These are phyloP conservation scores for Stenotaenia linearis DNA, from an alignment of 2,888 invertebrate species.

Conservation along the genomic window DNA sequence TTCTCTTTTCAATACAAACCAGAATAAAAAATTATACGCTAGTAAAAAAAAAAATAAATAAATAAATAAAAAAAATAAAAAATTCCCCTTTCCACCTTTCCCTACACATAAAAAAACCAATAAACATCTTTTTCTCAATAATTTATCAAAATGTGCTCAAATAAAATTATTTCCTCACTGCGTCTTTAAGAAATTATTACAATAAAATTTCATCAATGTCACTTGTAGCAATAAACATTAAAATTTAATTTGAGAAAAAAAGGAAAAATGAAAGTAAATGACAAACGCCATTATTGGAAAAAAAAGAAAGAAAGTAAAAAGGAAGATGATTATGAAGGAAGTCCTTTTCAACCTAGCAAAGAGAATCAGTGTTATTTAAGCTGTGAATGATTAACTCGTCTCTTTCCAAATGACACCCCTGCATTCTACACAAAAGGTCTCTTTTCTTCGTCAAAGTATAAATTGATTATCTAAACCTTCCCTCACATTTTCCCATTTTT, in stretches of 20 bases:
- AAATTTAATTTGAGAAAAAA: constrained; percentile 2
- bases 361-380: constrained; percentile 17
- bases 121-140: neutral
- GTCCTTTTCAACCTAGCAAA: neutral
- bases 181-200: neutral
- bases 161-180: neutral
- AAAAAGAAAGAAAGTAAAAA: neutral
- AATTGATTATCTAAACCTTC: constrained; percentile 24
- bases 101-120: neutral
- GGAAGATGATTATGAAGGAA: constrained; percentile 5
- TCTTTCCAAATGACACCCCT: constrained; percentile 17
- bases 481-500: constrained; percentile 6
- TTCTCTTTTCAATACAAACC: constrained; percentile 10
- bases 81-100: neutral
- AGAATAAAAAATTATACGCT: neutral
- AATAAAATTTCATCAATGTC: constrained; percentile 21
- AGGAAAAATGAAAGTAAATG: neutral
- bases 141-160: neutral
- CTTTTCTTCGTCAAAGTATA: constrained; percentile 20
- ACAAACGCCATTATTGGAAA: neutral
- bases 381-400: constrained; percentile 23
- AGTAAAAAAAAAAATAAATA: neutral
- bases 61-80: neutral
- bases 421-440: neutral
- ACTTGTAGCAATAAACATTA: constrained; percentile 10